Percentiles rank a stretch among this genome's conserved stretches.
Conservation (phyloP, 2,888 invertebrate genomes). For the Adelphocoris suturalis region DNA sequence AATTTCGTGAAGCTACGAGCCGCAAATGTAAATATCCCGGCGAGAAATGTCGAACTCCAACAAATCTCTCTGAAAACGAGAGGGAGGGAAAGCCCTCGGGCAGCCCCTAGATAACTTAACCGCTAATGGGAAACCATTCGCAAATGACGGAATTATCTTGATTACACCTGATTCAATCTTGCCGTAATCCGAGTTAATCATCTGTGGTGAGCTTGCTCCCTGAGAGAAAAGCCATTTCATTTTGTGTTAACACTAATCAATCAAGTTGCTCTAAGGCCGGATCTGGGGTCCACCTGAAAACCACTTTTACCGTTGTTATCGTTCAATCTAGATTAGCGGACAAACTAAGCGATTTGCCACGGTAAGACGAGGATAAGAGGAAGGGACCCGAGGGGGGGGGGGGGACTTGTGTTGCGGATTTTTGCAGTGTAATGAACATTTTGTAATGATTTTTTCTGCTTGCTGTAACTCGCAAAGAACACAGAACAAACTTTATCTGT, state of each 20-base stretch:
- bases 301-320: slow-evolving; percentile 35
- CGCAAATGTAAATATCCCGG: not conserved
- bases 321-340: slow-evolving; percentile 29
- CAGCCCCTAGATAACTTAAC: not conserved
- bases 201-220: not conserved
- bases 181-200: slow-evolving; percentile 8
- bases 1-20: not conserved
- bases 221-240: not conserved
- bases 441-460: too few relatives aligned
- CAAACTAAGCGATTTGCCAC: not conserved
- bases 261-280: not conserved
- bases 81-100: not conserved
- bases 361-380: not conserved
- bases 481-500: too few relatives aligned
- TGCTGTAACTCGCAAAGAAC: too few relatives aligned
- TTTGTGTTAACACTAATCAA: slow-evolving; percentile 16
- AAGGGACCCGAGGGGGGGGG: not conserved
- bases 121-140: slow-evolving; percentile 8
- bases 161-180: slow-evolving; percentile 17
- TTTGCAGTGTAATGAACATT: too few relatives aligned
- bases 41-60: not conserved
- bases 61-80: not conserved
- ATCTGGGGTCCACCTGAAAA: not conserved
- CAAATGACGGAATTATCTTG: slow-evolving; percentile 10
- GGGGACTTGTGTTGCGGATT: too few relatives aligned